phyloP scores from a whole-genome alignment of 2,888 invertebrate genomes.

The Amblyteles armatorius region DNA sequence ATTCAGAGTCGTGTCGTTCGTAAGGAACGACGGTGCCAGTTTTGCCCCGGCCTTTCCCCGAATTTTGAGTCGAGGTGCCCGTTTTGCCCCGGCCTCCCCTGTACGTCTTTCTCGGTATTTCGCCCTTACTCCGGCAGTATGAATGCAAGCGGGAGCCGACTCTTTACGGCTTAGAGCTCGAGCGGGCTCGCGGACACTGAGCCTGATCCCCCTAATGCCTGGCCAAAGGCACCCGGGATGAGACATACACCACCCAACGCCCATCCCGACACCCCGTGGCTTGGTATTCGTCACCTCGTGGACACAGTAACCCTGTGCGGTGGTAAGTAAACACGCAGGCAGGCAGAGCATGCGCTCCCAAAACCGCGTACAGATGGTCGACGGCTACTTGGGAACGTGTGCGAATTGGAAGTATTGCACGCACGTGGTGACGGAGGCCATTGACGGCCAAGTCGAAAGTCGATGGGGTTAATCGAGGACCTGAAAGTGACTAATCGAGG shows the following conservation, averaged over 20 bases:
- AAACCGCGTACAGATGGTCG: slow-evolving; percentile 12
- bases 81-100: no score
- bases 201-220: slow-evolving; percentile 45
- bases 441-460: slow-evolving; percentile 19
- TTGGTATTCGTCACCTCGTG: slow-evolving; percentile 8
- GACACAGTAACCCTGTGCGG: not conserved
- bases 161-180: slow-evolving; percentile 59
- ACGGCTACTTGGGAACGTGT: slow-evolving; percentile 7
- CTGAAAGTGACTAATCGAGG: slow-evolving; percentile 22
- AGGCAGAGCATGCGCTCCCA: not conserved
- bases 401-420: slow-evolving; percentile 4
- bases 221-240: not conserved
- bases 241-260: not conserved
- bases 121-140: slow-evolving; percentile 16
- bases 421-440: not conserved
- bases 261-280: not conserved
- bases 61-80: no score
- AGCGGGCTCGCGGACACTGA: slow-evolving; percentile 40
- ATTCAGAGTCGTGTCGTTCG: no score
- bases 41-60: no score
- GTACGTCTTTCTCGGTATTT: slow-evolving; percentile 14
- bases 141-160: slow-evolving; percentile 55
- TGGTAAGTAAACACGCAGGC: not conserved
- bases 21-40: no score
- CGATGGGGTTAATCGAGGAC: slow-evolving; percentile 35